Base-by-base conservation (phyloP, 2,797 vertebrate species). In the Scolopax bukidnonensis region DNA sequence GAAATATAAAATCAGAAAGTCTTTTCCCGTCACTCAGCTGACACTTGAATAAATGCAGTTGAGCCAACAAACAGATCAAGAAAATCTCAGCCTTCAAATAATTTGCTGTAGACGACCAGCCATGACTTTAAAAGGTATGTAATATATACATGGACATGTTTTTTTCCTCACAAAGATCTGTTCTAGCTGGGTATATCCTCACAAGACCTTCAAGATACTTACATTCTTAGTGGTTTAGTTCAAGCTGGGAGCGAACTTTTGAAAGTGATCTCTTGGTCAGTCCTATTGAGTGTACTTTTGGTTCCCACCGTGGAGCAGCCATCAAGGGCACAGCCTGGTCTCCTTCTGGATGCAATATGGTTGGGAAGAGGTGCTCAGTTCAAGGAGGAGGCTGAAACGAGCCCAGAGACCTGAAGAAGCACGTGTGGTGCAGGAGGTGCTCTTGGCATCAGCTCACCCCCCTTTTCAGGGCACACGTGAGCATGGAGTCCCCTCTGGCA, bases 51-150 rank as follows among this genome's bases (percentile, higher is more conserved):
- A 87, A 87, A 87, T 10, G 33, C n/a, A 61, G 16, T 2, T 84
- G 48, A 77, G 60, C 43, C 36, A 76, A 75, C 2, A 11, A 23
- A 30, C 12, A 85, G 88, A 93, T 13, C n/a, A 77, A 84, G 48
- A 69, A 73, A 45, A 83, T 47, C 18, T 68, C 50, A 84, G n/a
- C 19, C 47, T 94, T 32, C 11, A 84, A 91, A 38, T 41, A 68
- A 83, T 83, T 93, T 78, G 53, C 43, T 81, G 73, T 71, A 86
- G 71, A 90, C n/a, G 64, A 57, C 10, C 25, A 93, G 8, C 20
- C 28, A 32, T 56, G 45, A 84, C 73, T 95, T 93, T 65, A 69
- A 87, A 91, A 94, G 51, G 40, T 84, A 82, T 36, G 21, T 41
- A 73, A 40, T 47, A 79, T 12, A 9, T 69, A 76, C 30, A 54